These are phyloP conservation scores for Temnothorax rugatulus DNA, from an alignment of 2,888 invertebrate species.

Conservation along the genomic window DNA sequence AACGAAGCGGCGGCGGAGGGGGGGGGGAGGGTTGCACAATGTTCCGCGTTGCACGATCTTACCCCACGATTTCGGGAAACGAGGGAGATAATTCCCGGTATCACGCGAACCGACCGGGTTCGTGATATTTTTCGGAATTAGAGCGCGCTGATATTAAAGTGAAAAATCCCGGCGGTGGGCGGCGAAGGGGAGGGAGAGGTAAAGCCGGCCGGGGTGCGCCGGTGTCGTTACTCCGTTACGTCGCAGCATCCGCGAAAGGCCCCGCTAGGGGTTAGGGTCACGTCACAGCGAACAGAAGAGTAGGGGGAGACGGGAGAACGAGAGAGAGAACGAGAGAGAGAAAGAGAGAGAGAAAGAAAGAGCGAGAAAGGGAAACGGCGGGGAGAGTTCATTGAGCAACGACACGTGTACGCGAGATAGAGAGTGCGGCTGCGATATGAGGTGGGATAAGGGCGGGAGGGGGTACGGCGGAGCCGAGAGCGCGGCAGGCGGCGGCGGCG, in stretches of 20 bases:
- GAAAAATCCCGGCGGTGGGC: background rate
- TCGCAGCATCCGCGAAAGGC: slow-evolving; percentile 70
- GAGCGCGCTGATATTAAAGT: background rate
- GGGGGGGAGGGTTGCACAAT: background rate
- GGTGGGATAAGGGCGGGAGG: slow-evolving; percentile 61
- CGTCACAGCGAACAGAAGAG: slow-evolving; percentile 68
- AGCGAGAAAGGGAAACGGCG: slow-evolving; percentile 43
- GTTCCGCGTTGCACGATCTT: background rate
- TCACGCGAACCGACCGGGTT: background rate
- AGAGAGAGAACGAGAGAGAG: slow-evolving; percentile 59
- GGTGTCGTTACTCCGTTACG: slow-evolving; percentile 55
- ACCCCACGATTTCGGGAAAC: background rate
- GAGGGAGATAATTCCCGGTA: background rate
- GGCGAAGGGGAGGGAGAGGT: slow-evolving; percentile 1
- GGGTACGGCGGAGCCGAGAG: background rate
- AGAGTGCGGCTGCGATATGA: slow-evolving; percentile 60
- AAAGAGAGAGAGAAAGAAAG: background rate
- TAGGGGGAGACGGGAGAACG: slow-evolving; percentile 49
- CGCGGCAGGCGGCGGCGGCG: background rate
- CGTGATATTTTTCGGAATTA: slow-evolving; percentile 14
- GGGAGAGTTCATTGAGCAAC: slow-evolving; percentile 82
- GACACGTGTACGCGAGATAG: slow-evolving; percentile 79
- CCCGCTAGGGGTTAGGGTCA: slow-evolving; percentile 72
- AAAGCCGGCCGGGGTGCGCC: slow-evolving; percentile 42
- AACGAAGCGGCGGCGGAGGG: background rate